These are phyloP conservation scores for Adelognathus sp. DNA, from an alignment of 2,888 invertebrate genomes.

Conservation along the genomic window DNA sequence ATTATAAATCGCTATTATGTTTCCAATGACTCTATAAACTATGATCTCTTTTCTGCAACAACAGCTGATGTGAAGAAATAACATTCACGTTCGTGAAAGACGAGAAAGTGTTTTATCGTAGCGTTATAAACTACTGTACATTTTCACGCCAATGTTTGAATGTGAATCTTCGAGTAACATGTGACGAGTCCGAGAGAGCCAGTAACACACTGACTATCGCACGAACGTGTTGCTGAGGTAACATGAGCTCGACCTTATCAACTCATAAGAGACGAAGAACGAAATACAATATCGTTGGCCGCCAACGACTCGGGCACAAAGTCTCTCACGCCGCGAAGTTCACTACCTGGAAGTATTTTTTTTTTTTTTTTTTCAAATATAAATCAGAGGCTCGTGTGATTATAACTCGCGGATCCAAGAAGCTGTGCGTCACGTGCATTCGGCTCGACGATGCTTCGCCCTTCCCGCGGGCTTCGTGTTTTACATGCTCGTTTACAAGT, in stretches of 20 bases:
- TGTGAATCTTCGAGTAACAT: not conserved
- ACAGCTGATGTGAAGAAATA: not conserved
- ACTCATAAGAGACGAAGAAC: slow-evolving; percentile 46
- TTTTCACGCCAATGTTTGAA: not conserved
- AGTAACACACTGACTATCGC: slow-evolving; percentile 17
- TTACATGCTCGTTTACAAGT: slow-evolving; percentile 65
- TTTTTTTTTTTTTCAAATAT: slow-evolving; percentile 40
- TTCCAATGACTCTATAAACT: slow-evolving; percentile 11
- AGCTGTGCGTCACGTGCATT: slow-evolving; percentile 23
- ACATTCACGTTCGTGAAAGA: slow-evolving; percentile 17
- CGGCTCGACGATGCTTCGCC: not conserved
- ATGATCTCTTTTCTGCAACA: slow-evolving; percentile 9
- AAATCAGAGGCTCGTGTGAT: slow-evolving; percentile 29
- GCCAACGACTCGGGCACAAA: slow-evolving; percentile 48
- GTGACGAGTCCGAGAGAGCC: not conserved
- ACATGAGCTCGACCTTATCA: slow-evolving; percentile 20
- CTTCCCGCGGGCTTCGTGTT: slow-evolving; percentile 58
- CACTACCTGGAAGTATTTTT: slow-evolving; percentile 71
- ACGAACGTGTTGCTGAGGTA: slow-evolving; percentile 40
- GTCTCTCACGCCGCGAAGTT: slow-evolving; percentile 65
- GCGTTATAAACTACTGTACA: not conserved
- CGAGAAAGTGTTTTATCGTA: not conserved
- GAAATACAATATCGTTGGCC: slow-evolving; percentile 67
- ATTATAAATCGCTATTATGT: slow-evolving; percentile 1
- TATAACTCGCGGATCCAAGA: not conserved